Evolutionary conservation across 2,797 vertebrate species (phyloP).

Genomic region (Aphelocoma californica): DNA sequence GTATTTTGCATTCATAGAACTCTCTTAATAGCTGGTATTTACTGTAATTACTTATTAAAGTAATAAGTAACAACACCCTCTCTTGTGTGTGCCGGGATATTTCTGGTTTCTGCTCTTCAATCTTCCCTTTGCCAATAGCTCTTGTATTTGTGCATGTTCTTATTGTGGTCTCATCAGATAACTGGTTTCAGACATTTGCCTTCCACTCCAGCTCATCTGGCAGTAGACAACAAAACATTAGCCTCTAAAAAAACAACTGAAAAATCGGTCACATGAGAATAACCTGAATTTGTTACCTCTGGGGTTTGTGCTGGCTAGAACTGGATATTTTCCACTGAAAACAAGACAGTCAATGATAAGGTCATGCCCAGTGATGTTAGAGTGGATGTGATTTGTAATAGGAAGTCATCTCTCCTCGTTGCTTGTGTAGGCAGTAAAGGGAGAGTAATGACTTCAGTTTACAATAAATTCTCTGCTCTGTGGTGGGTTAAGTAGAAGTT

Average conservation of each 20-base stretch:
- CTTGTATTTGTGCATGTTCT: not conserved
- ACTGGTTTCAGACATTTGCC: not conserved
- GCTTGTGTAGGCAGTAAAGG: not conserved
- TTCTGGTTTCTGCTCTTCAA: not conserved
- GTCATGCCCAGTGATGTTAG: constrained; percentile 44
- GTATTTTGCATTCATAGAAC: not conserved
- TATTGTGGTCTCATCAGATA: not conserved
- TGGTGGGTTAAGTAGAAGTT: not conserved
- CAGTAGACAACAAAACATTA: not conserved
- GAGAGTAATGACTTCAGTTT: not conserved
- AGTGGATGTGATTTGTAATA: not conserved
- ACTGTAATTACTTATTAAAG: not conserved
- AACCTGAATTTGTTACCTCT: constrained; percentile 61
- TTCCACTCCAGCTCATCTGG: not conserved
- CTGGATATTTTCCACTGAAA: constrained; percentile 68
- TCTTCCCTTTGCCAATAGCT: not conserved
- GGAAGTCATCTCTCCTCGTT: not conserved
- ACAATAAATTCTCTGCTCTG: not conserved
- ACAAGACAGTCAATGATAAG: constrained; percentile 42
- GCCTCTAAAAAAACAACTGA: not conserved
- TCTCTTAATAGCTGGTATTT: not conserved
- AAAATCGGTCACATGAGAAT: constrained; percentile 30
- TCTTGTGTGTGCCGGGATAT: not conserved
- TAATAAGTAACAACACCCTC: not conserved
- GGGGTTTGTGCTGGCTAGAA: constrained; percentile 66